Base-by-base conservation (phyloP, 2,797 vertebrate species). In the Falco columbarius region DNA sequence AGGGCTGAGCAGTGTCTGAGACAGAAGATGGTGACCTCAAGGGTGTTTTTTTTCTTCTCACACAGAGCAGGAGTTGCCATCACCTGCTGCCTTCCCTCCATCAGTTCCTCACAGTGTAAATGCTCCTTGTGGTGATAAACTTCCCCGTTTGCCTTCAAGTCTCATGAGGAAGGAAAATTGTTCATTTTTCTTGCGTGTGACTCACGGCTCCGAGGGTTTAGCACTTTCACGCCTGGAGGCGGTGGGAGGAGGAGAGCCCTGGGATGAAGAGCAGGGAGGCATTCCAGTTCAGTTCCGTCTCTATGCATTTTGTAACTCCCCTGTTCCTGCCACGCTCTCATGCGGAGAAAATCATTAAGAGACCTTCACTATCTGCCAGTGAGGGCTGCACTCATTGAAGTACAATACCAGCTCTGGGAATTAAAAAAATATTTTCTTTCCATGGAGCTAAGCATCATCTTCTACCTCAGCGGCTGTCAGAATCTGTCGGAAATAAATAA, bases 191-290 rank as follows among this genome's bases (percentile, higher is more conserved):
- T 30, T 89, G 62, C 2, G 3, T 0, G 1, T 94, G 90, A 95
- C 71, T 97, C 92, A 93, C 72, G 42, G 75, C 87, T 82, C 79
- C 49, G 65, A 90, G 65, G n/a, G 58, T 94, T 90, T 88, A 93
- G 74, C 79, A 49, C 72, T 91, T 93, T 71, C 58, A 9, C 12
- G 23, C 80, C 56, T 93, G 96, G 91, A 95, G 94, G 91, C 5
- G 65, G 91, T 93, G 61, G 95, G 86, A 95, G 94, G 91, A 92
- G 85, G 91, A 91, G 77, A 61, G 32, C 49, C 68, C 17, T 81
- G 27, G 54, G 56, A 74, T 92, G 94, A 96, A 91, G 90, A 93
- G 61, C 75, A 63, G 23, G 52, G 73, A 96, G 42, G 56, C 74
- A 56, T 90, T 92, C 94, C 61, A 65, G 80, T 93, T 95, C 51